These are phyloP conservation scores for Dryobota labecula DNA, from an alignment of 2,888 invertebrate genomes.

Conservation along the genomic window DNA sequence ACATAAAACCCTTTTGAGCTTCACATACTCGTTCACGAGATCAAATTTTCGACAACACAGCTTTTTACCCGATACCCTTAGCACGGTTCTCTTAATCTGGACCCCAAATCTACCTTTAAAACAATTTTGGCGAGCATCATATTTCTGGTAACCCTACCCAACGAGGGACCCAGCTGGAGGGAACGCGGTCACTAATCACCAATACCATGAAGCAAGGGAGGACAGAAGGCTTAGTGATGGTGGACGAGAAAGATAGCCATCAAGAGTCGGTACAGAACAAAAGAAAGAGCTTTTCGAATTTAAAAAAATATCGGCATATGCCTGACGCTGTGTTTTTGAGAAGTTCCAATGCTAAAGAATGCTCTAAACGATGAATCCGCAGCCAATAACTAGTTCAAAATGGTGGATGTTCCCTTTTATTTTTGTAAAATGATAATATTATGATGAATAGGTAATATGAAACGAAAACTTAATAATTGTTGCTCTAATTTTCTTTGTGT, in stretches of 20 bases:
- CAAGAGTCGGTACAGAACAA: neutral
- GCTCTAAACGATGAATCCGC: neutral
- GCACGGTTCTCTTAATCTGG: slow-evolving; percentile 38
- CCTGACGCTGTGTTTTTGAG: neutral
- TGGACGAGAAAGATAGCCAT: neutral
- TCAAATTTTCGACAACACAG: slow-evolving; percentile 44
- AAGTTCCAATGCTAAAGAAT: neutral
- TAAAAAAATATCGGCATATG: too few relatives aligned
- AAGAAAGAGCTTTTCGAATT: neutral
- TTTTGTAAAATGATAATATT: too few relatives aligned
- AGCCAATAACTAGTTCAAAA: too few relatives aligned
- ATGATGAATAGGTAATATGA: neutral
- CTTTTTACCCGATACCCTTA: slow-evolving; percentile 49
- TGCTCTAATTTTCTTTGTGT: neutral
- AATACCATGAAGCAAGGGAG: neutral
- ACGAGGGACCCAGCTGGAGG: slow-evolving; percentile 35
- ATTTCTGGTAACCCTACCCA: slow-evolving; percentile 51
- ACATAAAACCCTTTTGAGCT: slow-evolving; percentile 40
- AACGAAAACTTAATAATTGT: neutral
- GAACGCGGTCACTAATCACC: slow-evolving; percentile 60
- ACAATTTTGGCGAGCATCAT: slow-evolving; percentile 49
- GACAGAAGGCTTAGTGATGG: slow-evolving; percentile 20
- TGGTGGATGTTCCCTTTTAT: neutral
- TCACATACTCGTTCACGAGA: slow-evolving; percentile 23
- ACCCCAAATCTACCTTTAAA: slow-evolving; percentile 47